A percentile compares a stretch with the other conserved stretches of the same genome.
Evolutionary conservation across 2,797 vertebrate species (phyloP).

Genomic region (Choloepus didactylus): DNA sequence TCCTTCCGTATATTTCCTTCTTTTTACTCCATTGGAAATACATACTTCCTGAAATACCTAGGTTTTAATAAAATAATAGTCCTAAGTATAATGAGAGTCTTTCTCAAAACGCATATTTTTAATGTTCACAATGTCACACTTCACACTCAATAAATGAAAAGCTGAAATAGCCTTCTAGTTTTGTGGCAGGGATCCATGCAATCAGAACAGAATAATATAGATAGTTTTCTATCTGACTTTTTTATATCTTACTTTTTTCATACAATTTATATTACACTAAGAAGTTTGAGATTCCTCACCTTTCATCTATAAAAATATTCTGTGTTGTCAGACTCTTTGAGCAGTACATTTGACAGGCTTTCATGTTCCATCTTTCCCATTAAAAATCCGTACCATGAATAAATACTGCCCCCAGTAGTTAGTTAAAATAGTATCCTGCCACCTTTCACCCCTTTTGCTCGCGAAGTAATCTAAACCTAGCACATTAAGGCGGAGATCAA

Average conservation of each 20-base stretch:
- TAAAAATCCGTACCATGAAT: slow-evolving; percentile 86
- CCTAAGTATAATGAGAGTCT: slow-evolving; percentile 38
- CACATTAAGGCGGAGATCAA: slow-evolving; percentile 89
- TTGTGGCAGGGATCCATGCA: neutral
- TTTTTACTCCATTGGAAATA: neutral
- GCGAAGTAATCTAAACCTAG: slow-evolving; percentile 88
- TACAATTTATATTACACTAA: slow-evolving; percentile 74
- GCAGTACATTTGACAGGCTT: slow-evolving; percentile 79
- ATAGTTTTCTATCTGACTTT: slow-evolving; percentile 57
- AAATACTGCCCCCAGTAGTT: slow-evolving; percentile 85
- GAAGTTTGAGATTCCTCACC: slow-evolving; percentile 75
- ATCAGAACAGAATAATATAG: slow-evolving; percentile 13
- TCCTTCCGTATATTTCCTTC: neutral
- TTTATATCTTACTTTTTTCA: slow-evolving; percentile 61
- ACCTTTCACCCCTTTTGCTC: slow-evolving; percentile 86
- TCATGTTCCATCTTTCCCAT: slow-evolving; percentile 81
- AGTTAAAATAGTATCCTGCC: slow-evolving; percentile 87
- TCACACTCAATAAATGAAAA: neutral
- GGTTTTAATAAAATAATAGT: slow-evolving; percentile 55
- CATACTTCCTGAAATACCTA: slow-evolving; percentile 37
- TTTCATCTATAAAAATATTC: slow-evolving; percentile 82
- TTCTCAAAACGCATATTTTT: slow-evolving; percentile 21
- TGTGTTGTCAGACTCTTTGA: slow-evolving; percentile 78
- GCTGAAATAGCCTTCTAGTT: slow-evolving; percentile 21
- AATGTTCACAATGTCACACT: neutral